Conservation (phyloP, 2,113 vertebrate species). For the Probosciger aterrimus region DNA sequence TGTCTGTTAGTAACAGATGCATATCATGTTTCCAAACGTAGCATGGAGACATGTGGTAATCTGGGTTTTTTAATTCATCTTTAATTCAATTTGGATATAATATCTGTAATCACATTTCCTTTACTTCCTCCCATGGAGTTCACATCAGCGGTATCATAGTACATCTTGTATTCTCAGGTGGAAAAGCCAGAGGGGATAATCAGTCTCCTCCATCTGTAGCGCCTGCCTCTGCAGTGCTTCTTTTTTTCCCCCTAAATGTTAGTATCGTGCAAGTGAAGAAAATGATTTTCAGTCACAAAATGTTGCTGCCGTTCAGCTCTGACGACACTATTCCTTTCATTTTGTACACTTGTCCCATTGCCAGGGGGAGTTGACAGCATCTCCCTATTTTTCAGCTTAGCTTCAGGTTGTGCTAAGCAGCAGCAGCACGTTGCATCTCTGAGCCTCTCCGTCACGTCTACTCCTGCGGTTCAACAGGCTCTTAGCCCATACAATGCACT, state of each 20-base stretch:
- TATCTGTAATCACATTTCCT: constrained; percentile 51
- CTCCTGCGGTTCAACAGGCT: neutral
- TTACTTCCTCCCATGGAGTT: constrained; percentile 6
- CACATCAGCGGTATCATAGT: neutral
- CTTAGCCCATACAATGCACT: neutral
- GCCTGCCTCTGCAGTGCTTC: neutral
- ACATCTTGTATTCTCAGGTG: constrained; percentile 19
- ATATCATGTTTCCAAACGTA: neutral
- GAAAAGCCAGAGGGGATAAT: neutral
- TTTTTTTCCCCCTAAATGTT: neutral
- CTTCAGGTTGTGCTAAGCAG: neutral
- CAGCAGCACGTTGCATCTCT: neutral
- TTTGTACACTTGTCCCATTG: neutral
- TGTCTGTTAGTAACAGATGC: neutral
- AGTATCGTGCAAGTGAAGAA: neutral
- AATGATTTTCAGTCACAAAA: neutral
- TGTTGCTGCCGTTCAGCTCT: neutral
- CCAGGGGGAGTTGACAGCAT: neutral
- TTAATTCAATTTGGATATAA: constrained; percentile 44
- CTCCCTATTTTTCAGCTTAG: neutral
- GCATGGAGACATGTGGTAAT: neutral
- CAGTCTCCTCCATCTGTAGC: neutral
- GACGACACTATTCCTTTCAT: neutral
- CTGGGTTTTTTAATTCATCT: constrained; percentile 6
- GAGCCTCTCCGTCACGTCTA: neutral